These are phyloP conservation scores for Sceloporus tristichus DNA, from an alignment of 2,113 vertebrate genomes.

Conservation along the genomic window DNA sequence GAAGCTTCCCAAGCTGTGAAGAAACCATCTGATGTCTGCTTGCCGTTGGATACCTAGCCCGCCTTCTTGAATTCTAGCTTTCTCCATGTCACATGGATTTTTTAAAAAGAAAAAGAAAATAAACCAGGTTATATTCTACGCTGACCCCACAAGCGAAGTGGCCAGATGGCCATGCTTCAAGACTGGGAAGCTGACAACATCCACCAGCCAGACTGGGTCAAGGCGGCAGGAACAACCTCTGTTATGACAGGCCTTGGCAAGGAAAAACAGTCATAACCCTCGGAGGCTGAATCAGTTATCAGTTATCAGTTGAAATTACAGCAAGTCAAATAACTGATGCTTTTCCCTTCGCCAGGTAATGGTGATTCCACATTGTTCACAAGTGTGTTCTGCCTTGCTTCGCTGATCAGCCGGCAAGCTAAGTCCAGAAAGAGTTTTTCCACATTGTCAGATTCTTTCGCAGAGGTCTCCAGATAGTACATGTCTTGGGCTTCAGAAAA, in stretches of 20 bases:
- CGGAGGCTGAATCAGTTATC: conserved; percentile 48
- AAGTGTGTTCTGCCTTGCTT: conserved; percentile 96
- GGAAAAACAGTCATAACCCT: conserved; percentile 13
- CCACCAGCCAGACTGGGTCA: conserved; percentile 64
- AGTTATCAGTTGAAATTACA: conserved; percentile 91
- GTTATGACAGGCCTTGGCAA: conserved; percentile 60
- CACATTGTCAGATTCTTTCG: conserved; percentile 98
- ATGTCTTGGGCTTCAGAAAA: conserved; percentile 96
- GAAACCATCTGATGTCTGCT: conserved; percentile 55
- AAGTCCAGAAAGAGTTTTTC: conserved; percentile 99
- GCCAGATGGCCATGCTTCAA: conserved; percentile 70
- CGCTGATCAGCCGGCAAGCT: conserved; percentile 93
- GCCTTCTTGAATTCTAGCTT: conserved; percentile 60
- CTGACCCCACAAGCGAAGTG: conserved; percentile 64
- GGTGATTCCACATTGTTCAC: conserved; percentile 95
- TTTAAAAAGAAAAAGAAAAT: conserved; percentile 30
- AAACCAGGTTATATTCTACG: conserved; percentile 57
- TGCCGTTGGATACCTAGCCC: conserved; percentile 49
- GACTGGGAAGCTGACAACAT: conserved; percentile 52
- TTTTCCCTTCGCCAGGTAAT: conserved; percentile 95
- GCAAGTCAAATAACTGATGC: conserved; percentile 98
- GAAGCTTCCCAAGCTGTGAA: conserved; percentile 59
- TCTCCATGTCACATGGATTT: conserved; percentile 57
- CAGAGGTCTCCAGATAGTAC: conserved; percentile 98
- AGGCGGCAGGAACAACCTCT: conserved; percentile 58